Evolutionary conservation across 2,113 vertebrate genomes (phyloP).

Genomic region (Machaerirhynchus nigripectus): DNA sequence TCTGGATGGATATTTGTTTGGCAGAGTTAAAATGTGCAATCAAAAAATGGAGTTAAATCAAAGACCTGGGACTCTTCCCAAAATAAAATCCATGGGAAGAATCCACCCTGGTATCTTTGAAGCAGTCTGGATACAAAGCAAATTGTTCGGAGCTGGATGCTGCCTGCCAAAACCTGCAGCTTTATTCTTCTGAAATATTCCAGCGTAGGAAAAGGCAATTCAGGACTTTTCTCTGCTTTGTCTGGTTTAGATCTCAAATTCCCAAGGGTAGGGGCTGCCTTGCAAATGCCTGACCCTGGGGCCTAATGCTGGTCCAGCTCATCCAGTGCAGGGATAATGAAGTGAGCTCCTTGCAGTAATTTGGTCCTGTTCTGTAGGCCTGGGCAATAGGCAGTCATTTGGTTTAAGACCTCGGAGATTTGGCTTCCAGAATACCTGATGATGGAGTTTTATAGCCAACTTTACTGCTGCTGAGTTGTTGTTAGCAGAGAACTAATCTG

Average conservation of each 20-base stretch:
- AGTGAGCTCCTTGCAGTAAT: background rate
- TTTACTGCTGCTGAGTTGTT: conserved; percentile 26
- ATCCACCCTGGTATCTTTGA: background rate
- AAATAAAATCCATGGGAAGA: background rate
- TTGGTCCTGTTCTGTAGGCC: background rate
- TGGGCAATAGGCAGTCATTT: background rate
- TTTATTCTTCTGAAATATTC: background rate
- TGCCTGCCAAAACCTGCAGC: background rate
- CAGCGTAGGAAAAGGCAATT: background rate
- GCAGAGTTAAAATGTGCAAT: background rate
- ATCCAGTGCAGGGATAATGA: background rate
- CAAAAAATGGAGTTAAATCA: background rate
- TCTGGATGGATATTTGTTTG: background rate
- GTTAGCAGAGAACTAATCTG: background rate
- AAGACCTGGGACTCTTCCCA: background rate
- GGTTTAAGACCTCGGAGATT: background rate
- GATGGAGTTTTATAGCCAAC: background rate
- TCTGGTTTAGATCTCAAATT: background rate
- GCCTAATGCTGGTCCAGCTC: background rate
- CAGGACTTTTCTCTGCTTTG: background rate
- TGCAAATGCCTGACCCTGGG: background rate
- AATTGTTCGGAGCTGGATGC: background rate
- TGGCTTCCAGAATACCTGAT: background rate
- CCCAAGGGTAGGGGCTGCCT: background rate
- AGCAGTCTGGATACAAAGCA: background rate